Evolutionary conservation across 2,113 vertebrate genomes (phyloP).

Genomic region (Columbina picui): DNA sequence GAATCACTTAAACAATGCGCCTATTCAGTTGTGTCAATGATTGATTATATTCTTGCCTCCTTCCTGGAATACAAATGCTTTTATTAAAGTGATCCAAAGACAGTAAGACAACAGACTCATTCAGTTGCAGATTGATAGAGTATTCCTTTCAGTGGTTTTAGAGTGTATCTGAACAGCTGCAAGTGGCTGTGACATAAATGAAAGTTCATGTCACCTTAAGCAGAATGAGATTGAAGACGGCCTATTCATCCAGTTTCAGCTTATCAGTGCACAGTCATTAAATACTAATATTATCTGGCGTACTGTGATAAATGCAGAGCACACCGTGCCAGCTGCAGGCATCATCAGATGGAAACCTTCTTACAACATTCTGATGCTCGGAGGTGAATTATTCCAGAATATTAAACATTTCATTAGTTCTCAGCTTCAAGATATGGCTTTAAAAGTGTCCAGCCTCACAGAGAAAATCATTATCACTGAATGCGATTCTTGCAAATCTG

Average conservation of each 20-base stretch:
- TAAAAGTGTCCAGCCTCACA: background rate
- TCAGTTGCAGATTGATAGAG: conserved; percentile 38
- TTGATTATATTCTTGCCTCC: conserved; percentile 70
- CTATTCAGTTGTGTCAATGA: conserved; percentile 71
- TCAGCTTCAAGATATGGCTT: background rate
- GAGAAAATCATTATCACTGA: background rate
- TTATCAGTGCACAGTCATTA: conserved; percentile 49
- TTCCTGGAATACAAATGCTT: conserved; percentile 68
- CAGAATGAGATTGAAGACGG: conserved; percentile 34
- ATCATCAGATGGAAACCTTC: conserved; percentile 23
- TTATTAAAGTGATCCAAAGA: conserved; percentile 38
- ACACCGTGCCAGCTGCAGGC: background rate
- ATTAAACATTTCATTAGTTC: conserved; percentile 39
- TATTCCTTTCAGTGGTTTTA: conserved; percentile 33
- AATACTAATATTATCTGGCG: conserved; percentile 48
- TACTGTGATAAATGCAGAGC: conserved; percentile 32
- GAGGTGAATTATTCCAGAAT: conserved; percentile 41
- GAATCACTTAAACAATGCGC: conserved; percentile 49
- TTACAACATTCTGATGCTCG: background rate
- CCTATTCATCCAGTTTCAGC: conserved; percentile 34
- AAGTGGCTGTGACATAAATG: conserved; percentile 41
- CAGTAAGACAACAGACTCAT: conserved; percentile 55
- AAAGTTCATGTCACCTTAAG: conserved; percentile 53
- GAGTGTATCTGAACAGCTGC: conserved; percentile 58
- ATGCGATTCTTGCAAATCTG: background rate